Percentiles rank a stretch among this genome's conserved stretches.
phyloP scores from a whole-genome alignment of 2,888 invertebrate species.

The Himalopsyche anomala region DNA sequence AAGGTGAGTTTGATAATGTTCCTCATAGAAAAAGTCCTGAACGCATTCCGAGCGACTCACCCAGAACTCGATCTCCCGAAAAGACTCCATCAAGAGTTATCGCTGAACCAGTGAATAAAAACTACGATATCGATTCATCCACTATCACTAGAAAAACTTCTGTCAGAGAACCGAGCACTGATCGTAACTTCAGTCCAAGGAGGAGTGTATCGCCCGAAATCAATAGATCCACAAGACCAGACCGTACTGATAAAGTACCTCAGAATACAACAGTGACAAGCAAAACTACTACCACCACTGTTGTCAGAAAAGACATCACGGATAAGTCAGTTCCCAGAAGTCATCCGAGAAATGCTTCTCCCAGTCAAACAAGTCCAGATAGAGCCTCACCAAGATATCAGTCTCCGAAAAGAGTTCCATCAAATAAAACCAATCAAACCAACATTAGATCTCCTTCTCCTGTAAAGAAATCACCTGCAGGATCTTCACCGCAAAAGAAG shows the following conservation, averaged over 20 bases:
- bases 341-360: slow-evolving; percentile 16
- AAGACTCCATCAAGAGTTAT: slow-evolving; percentile 38
- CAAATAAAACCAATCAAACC: not conserved
- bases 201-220: slow-evolving; percentile 58
- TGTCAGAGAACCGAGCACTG: slow-evolving; percentile 65
- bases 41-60: slow-evolving; percentile 11
- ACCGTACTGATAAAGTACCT: slow-evolving; percentile 16
- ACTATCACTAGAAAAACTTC: slow-evolving; percentile 67
- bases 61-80: slow-evolving; percentile 52
- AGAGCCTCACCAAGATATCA: slow-evolving; percentile 10
- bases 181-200: slow-evolving; percentile 29
- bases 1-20: slow-evolving; percentile 42
- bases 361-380: slow-evolving; percentile 46
- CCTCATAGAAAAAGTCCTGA: slow-evolving; percentile 48
- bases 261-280: slow-evolving; percentile 43
- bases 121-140: not conserved
- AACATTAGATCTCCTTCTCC: slow-evolving; percentile 23
- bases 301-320: not conserved
- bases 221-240: slow-evolving; percentile 41
- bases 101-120: slow-evolving; percentile 7
- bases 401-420: slow-evolving; percentile 10
- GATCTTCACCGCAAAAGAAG: slow-evolving; percentile 52
- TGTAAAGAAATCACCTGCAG: slow-evolving; percentile 50
- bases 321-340: slow-evolving; percentile 13
- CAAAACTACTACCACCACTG: not conserved